Base-by-base conservation (phyloP, 2,888 invertebrate genomes). In the Lochmaea crataegi region DNA sequence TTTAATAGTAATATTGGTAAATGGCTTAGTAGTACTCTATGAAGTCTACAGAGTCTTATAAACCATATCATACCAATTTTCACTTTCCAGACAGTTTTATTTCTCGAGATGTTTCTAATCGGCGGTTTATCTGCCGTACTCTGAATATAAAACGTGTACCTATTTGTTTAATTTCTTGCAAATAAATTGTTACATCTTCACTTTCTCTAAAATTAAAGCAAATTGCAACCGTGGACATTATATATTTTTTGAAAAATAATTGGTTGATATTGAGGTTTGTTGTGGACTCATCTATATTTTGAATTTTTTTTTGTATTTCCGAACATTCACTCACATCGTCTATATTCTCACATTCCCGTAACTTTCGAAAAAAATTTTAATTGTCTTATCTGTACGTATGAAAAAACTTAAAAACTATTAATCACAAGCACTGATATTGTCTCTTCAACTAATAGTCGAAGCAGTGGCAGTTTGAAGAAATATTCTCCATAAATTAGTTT, bases 351-450 rank as follows among this genome's bases (percentile, higher is more conserved):
- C 12, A 42, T 53, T 42, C 56, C n/a, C 18, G 60, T 10, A 41
- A 26, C 5, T 60, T 48, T 60, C 68, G 68, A 57, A 48, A 64
- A 56, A 65, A 68, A 61, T 51, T 65, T 66, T 61, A 64, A 72
- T 61, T 68, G 68, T 72, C 58, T 64, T 51, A 61, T 66, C 74
- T 77, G 71, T 76, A 77, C 77, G 75, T 57, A 68, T 63, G 38
- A 71, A 66, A 56, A 73, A 75, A 72, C 73, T 69, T 76, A 72
- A 71, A 65, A 68, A 72, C 70, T 73, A 75, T 68, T 65, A 72
- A 77, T 77, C 77, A 77, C 77, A 77, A 76, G 73, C 75, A 77
- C 77, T 75, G 72, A 74, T 68, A 73, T 75, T 73, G 74, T 74
- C 60, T 45, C 68, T 74, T 68, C 74, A 65, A 74, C 68, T 22